phyloP scores from a whole-genome alignment of 1,140 invertebrate genomes.

The Drosophila quadrilineata region DNA sequence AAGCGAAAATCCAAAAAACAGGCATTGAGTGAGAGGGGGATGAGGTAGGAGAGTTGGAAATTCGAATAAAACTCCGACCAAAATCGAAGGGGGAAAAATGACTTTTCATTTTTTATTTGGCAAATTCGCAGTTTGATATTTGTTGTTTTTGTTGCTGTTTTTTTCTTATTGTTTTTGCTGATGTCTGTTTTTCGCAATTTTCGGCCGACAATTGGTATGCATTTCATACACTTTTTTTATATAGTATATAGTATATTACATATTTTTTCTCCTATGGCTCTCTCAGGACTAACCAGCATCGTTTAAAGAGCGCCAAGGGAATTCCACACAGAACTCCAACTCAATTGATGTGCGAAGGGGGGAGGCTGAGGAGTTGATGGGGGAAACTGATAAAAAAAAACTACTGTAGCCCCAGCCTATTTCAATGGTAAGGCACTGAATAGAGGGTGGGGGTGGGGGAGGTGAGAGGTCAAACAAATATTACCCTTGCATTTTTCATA shows the following conservation, averaged over 20 bases:
- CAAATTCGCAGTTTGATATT: constrained; percentile 11
- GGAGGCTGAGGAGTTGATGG: too few relatives aligned
- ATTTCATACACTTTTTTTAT: too few relatives aligned
- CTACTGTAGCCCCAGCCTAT: constrained; percentile 8
- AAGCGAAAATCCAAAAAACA: constrained; percentile 16
- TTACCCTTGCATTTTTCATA: constrained; percentile 68
- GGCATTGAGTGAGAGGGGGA: constrained; percentile 3
- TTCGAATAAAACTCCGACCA: constrained; percentile 46
- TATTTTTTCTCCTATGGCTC: constrained; percentile 18
- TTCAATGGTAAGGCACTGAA: constrained; percentile 9
- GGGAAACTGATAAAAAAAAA: constrained; percentile 10
- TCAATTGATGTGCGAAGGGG: too few relatives aligned
- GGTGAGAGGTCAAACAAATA: constrained; percentile 51
- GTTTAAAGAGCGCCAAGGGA: constrained; percentile 72
- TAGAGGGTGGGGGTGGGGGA: neutral
- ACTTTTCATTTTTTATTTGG: constrained; percentile 56
- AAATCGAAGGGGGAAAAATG: constrained; percentile 57
- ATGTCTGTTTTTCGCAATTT: constrained; percentile 37
- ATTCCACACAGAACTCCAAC: constrained; percentile 30
- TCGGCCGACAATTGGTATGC: constrained; percentile 33
- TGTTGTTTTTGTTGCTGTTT: constrained; percentile 11
- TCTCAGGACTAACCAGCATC: constrained; percentile 24
- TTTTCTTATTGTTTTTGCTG: constrained; percentile 21
- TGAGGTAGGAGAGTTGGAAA: constrained; percentile 61
- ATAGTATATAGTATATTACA: too few relatives aligned